Percentiles rank a stretch among this genome's conserved stretches.
Evolutionary conservation across 1,140 invertebrate species (phyloP).

Genomic region (Bombus consobrinus): DNA sequence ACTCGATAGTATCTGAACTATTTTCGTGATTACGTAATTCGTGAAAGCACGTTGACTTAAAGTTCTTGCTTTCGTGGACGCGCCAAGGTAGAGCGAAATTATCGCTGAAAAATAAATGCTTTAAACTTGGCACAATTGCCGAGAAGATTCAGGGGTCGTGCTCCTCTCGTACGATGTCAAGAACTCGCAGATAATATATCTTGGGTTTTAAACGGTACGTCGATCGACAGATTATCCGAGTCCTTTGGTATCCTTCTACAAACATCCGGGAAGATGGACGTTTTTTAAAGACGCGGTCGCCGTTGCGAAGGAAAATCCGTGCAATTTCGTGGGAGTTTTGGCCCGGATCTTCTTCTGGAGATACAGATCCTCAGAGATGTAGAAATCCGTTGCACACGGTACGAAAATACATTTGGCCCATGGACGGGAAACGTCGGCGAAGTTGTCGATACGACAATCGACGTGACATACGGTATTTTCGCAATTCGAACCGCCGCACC

Average conservation of each 20-base stretch:
- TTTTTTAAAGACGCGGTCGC: not conserved
- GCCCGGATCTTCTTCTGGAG: constrained; percentile 35
- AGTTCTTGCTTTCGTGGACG: not conserved
- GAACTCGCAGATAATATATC: not conserved
- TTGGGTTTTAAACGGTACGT: too few relatives aligned
- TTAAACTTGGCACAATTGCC: constrained; percentile 32
- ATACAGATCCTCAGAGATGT: constrained; percentile 15
- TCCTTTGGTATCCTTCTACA: not conserved
- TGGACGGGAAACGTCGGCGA: not conserved
- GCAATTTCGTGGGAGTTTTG: constrained; percentile 42
- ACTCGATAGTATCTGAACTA: not conserved
- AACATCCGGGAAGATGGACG: not conserved
- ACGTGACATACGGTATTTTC: not conserved
- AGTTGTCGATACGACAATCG: constrained; percentile 18
- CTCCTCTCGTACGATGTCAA: not conserved
- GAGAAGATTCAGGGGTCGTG: not conserved
- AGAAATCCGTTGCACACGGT: constrained; percentile 47
- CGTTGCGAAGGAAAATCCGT: not conserved
- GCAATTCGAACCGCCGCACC: not conserved
- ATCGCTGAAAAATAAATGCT: not conserved
- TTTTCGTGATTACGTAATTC: not conserved
- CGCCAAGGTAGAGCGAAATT: not conserved
- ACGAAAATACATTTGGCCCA: constrained; percentile 46
- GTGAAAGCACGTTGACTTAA: not conserved
- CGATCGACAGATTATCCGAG: not conserved